Evolutionary conservation across 2,113 vertebrate species (phyloP), one percentile per base, ranked within the genome.

Genomic region (Mesembrinibis cayennensis): DNA sequence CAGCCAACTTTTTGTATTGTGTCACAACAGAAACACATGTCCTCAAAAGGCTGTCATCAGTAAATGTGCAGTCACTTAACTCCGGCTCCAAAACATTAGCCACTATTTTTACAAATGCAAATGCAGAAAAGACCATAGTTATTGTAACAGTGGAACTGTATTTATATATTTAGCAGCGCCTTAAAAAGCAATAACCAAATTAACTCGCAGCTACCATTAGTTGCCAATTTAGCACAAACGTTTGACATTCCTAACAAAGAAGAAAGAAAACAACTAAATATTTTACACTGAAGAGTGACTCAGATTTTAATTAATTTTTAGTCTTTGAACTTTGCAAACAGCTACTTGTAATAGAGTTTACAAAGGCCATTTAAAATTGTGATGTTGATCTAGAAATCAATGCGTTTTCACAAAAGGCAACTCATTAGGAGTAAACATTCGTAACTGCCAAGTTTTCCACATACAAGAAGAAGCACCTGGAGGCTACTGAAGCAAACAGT

Each of bases 221-320:
- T 7, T 82, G 52, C 82, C 87, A 89, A 49, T 63, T 92, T 91
- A 92, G 72, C 65, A 86, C 25, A 69, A 71, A 21, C 6, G 3
- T 72, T 36, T 86, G 79, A 94, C 74, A 67, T 66, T 87, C 58
- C 50, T 44, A 92, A 93, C 70, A 95, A 91, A 94, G 93, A 27
- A 76, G 38, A 92, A 73, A 59, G 87, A 91, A 91, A 84, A 55
- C 22, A 78, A 86, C 63, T 84, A 59, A 95, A 89, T 94, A 82
- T 89, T 81, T 82, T 44, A 20, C 40, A 22, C 65, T 61, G 45
- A 72, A 55, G 7, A 49, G 53, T 45, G 80, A 44, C 50, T 95
- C 58, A 14, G 29, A 91, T 83, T 96, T 96, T 95, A 85, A 97
- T 96, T 96, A 90, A 96, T 67, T 93, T 95, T 97, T 96, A 95